Percentiles rank a stretch among this genome's conserved stretches.
These are phyloP conservation scores for Elachura formosa DNA, from an alignment of 2,113 vertebrate genomes.

Conservation along the genomic window DNA sequence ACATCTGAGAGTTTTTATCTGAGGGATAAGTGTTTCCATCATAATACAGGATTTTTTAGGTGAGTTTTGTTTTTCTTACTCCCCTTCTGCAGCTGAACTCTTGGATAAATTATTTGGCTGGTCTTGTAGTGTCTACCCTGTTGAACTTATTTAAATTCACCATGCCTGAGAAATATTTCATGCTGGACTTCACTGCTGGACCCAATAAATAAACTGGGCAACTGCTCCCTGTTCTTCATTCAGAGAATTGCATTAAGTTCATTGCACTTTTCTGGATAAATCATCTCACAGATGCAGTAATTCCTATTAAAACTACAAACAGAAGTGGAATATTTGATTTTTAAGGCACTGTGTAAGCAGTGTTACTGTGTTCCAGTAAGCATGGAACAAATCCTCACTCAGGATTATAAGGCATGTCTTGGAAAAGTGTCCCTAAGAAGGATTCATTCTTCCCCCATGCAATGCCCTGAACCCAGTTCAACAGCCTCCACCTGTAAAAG, in stretches of 20 bases:
- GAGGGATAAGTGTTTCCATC: not conserved
- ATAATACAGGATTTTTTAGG: not conserved
- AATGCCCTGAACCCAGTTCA: not conserved
- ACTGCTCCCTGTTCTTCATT: not conserved
- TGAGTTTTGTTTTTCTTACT: not conserved
- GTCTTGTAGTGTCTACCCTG: not conserved
- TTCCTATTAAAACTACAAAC: not conserved
- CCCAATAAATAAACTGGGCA: not conserved
- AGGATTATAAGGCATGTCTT: not conserved
- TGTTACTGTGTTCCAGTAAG: no score
- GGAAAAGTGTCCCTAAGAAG: not conserved
- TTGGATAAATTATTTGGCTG: not conserved
- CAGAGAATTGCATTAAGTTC: not conserved
- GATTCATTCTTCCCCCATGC: not conserved
- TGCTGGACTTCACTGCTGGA: not conserved
- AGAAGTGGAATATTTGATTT: not conserved
- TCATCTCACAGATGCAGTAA: not conserved
- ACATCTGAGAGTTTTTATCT: not conserved
- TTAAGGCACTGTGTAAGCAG: not conserved
- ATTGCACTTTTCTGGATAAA: not conserved
- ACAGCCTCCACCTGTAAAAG: not conserved
- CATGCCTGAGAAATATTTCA: not conserved
- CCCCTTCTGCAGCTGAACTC: not conserved
- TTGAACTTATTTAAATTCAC: not conserved
- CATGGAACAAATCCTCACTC: not conserved